Percentiles rank a stretch among this genome's conserved stretches.
Conservation (phyloP, 2,113 vertebrate genomes). For the Hyperopisus bebe region DNA sequence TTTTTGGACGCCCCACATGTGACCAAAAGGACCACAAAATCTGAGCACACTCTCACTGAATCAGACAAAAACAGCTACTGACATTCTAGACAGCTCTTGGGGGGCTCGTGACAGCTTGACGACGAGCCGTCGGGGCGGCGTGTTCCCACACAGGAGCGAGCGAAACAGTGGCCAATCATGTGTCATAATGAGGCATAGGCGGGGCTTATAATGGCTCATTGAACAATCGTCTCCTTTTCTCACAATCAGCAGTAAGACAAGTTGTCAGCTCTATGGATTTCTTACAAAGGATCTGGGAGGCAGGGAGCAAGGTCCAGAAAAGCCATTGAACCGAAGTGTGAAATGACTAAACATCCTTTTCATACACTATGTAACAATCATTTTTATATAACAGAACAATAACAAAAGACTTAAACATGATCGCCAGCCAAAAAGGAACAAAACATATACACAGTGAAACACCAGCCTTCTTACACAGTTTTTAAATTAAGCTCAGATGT, state of each 20-base stretch:
- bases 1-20: not conserved
- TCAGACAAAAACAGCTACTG: constrained; percentile 21
- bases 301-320: not conserved
- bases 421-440: not conserved
- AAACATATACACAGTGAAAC: not conserved
- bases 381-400: not conserved
- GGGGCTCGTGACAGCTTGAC: constrained; percentile 40
- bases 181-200: constrained; percentile 42
- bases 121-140: constrained; percentile 20
- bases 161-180: constrained; percentile 37
- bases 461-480: not conserved
- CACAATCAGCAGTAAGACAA: not conserved
- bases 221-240: constrained; percentile 51
- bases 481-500: not conserved
- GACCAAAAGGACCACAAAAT: not conserved
- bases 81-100: constrained; percentile 43
- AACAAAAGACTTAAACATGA: not conserved
- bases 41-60: not conserved
- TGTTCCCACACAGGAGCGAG: constrained; percentile 36
- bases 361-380: not conserved
- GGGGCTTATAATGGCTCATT: constrained; percentile 52
- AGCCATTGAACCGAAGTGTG: not conserved
- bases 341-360: not conserved
- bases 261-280: not conserved
- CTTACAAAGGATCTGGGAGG: not conserved